Base-by-base conservation (phyloP, 2,888 invertebrate species). In the Troides helena region DNA sequence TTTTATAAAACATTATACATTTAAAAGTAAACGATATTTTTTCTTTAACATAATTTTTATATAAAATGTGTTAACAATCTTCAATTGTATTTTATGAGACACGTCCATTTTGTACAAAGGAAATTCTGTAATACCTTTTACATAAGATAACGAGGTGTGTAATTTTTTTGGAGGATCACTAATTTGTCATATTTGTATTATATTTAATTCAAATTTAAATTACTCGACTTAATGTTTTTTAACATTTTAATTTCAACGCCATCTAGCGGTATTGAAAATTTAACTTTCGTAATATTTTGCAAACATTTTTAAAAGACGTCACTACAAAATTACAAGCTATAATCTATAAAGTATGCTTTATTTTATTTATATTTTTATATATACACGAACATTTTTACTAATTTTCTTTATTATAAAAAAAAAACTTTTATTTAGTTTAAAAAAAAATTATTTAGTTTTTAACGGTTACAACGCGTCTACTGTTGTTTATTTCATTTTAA, bases 21-120 rank as follows among this genome's bases (percentile, higher is more conserved):
- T 30, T 57, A 18, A 21, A 57, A 57, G 1, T 57, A 57, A 50
- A 17, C 50, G 14, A 50, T 50, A 50, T 50, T 14, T 50, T 57
- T 10, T n/a, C 21, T 23, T 12, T 30, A 30, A 30, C 30, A 30
- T 30, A 30, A 30, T 30, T 57, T 61, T 61, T 39, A 30, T 18
- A 39, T 61, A 61, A 60, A 60, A 60, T 60, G 2, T 60, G 23
- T 23, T 17, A 60, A 30, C 18, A 30, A 17, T 6, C 18, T 60
- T 30, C 12, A 30, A 25, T 60, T 60, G 12, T 61, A 14, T 61
- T 39, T n/a, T 66, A 18, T 60, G 30, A 68, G 17, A n/a, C 61
- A 23, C 53, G 67, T 68, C 62, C 68, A 66, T 59, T 66, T 66
- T 66, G 66, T 59, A 66, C 39, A 56, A 10, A 53, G 50, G 50